Conservation (phyloP, 2,113 vertebrate species). For the Oreochromis tanganicae region DNA sequence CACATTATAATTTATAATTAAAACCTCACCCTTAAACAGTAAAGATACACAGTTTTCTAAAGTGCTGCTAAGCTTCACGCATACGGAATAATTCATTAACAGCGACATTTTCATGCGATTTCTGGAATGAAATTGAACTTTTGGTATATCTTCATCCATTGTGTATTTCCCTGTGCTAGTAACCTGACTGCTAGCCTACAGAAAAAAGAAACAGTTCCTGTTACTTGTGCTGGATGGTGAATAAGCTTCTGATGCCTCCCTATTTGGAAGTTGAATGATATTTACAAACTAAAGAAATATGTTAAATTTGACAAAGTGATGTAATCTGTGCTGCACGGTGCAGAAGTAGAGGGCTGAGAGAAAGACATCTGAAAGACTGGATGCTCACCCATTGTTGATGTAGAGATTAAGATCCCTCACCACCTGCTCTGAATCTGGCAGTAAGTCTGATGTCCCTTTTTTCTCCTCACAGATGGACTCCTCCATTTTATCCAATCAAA, state of each 20-base stretch:
- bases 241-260: fast-evolving
- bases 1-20: neutral
- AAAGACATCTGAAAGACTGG: neutral
- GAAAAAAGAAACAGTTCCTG: neutral
- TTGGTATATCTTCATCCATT: neutral
- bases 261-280: neutral
- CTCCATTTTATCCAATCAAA: neutral
- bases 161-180: neutral
- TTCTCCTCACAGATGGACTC: neutral
- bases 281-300: neutral
- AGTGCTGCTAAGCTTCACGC: neutral
- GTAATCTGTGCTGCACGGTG: neutral
- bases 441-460: neutral
- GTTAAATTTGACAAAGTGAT: neutral
- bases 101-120: neutral
- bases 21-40: neutral
- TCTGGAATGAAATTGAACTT: neutral
- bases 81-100: neutral
- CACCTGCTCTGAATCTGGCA: neutral
- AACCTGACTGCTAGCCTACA: neutral
- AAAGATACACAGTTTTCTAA: neutral
- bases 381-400: neutral
- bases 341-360: neutral
- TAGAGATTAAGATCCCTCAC: neutral
- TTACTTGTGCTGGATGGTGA: neutral